These are phyloP conservation scores for Papilio polytes DNA, from an alignment of 1,140 invertebrate species.

Conservation along the genomic window DNA sequence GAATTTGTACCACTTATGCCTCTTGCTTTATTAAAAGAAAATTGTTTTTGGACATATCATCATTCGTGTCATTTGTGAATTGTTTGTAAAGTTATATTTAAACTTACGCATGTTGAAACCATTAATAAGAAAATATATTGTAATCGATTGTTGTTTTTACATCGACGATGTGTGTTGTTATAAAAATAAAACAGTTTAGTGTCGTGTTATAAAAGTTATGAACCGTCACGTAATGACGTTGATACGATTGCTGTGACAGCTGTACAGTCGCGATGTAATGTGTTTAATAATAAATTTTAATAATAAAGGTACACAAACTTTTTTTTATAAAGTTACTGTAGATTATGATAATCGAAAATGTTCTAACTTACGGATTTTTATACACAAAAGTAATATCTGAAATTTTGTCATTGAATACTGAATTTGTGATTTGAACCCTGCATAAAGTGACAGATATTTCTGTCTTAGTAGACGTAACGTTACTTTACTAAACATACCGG, in stretches of 20 bases:
- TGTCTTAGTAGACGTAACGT: background rate
- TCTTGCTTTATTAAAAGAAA: background rate
- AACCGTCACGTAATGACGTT: conserved; percentile 52
- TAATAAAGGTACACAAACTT: background rate
- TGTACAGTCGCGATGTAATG: conserved; percentile 51
- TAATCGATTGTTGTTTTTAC: conserved; percentile 37
- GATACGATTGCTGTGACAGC: conserved; percentile 56
- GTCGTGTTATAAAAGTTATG: conserved; percentile 58
- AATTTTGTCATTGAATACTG: background rate
- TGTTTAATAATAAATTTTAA: background rate
- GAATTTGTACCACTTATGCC: too few relatives aligned
- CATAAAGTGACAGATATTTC: background rate
- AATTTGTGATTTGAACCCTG: background rate
- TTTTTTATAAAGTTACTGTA: too few relatives aligned
- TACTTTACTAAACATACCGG: background rate
- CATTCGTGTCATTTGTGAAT: background rate
- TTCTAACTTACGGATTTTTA: background rate
- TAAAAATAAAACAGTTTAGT: conserved; percentile 58
- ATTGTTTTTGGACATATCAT: background rate
- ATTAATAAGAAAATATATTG: background rate
- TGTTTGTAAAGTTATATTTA: background rate
- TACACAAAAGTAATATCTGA: background rate
- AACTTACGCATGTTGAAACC: background rate
- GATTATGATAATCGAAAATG: too few relatives aligned
- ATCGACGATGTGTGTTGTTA: conserved; percentile 47